Percentiles rank a stretch among this genome's conserved stretches.
These are phyloP conservation scores for Orchestia grillus DNA, from an alignment of 1,140 invertebrate species.

Conservation along the genomic window DNA sequence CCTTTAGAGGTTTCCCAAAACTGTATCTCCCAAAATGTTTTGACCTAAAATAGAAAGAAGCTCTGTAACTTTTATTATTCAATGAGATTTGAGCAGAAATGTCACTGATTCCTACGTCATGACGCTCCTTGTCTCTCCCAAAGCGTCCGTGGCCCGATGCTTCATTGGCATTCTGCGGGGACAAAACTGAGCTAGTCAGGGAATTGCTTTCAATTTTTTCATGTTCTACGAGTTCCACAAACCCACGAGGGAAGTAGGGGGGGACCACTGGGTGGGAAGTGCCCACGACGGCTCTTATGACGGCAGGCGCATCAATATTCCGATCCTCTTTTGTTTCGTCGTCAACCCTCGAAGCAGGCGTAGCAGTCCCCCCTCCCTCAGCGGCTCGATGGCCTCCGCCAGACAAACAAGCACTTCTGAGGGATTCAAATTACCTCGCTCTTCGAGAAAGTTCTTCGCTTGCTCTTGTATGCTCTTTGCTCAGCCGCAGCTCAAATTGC, in stretches of 20 bases:
- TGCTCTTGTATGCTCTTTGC: neutral
- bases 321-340: neutral
- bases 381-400: neutral
- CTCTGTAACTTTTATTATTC: neutral
- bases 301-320: slow-evolving; percentile 5
- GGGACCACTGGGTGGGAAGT: too few species aligned
- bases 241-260: too few species aligned
- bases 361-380: neutral
- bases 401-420: slow-evolving; percentile 7
- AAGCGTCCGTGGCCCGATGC: neutral
- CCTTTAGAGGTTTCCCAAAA: too few species aligned
- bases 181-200: neutral
- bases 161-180: neutral
- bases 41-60: too few species aligned
- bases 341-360: neutral
- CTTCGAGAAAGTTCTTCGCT: neutral
- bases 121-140: neutral
- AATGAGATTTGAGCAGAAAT: neutral
- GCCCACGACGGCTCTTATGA: neutral
- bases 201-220: neutral
- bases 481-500: slow-evolving; percentile 5
- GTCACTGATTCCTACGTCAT: neutral
- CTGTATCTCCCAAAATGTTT: too few species aligned
- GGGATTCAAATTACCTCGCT: neutral
- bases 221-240: neutral